Evolutionary conservation across 2,888 invertebrate genomes (phyloP), one percentile per base, ranked within the genome.

Genomic region (Scaptomyza parva): DNA sequence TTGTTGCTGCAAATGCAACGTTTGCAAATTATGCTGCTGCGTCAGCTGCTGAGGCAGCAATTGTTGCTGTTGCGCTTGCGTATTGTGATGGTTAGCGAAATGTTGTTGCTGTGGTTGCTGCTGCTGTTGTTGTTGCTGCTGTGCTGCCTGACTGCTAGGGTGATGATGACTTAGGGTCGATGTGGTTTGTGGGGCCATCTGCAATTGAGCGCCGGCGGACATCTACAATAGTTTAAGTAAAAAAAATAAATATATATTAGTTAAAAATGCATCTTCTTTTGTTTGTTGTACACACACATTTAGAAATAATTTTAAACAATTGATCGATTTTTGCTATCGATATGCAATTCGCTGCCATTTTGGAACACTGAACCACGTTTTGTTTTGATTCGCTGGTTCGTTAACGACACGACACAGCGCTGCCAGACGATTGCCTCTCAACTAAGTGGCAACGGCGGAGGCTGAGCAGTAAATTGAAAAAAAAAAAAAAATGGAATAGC

Each of bases 131-230:
- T 84, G 88, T 30, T 81, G 88, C 33, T 83, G 48, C 33, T 48
- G 35, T 71, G 90, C 78, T 86, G 85, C 69, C 73, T 77, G 73
- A 71, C 71, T 75, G 68, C 78, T 80, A 45, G 89, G 86, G 83
- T 89, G 91, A 85, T 90, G 91, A 90, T 91, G 91, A 88, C 89
- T 89, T 90, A 91, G 87, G 86, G 90, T 86, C 86, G 91, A 92
- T 93, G 96, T 96, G 93, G 96, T 95, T 95, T 97, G 97, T 93
- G 97, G 97, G 95, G 97, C 97, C 97, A 97, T 97, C 96, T 97
- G 97, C 96, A 97, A 95, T 95, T 97, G 97, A 94, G 97, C 96
- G 94, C 97, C 97, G 95, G 97, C 96, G 95, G 97, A 97, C 97
- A 97, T 97, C 97, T 97, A 94, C 9, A 89, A 28, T 18, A 35